A percentile compares a stretch with the other conserved stretches of the same genome.
Conservation (phyloP, 2,888 invertebrate species). For the Nymphalis c-album region DNA sequence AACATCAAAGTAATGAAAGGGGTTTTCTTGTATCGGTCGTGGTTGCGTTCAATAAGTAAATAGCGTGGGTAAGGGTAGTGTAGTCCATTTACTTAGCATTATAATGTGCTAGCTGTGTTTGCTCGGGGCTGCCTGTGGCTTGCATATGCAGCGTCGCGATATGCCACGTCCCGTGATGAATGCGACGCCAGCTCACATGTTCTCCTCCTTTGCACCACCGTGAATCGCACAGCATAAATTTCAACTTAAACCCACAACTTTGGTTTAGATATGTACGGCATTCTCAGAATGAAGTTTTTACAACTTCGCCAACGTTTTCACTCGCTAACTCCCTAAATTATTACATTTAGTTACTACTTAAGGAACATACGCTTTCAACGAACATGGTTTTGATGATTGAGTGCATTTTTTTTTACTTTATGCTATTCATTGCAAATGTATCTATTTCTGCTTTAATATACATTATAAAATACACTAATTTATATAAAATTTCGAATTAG, state of each 20-base stretch:
- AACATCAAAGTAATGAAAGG: slow-evolving; percentile 21
- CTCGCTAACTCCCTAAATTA: slow-evolving; percentile 67
- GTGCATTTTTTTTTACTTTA: not conserved
- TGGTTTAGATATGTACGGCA: slow-evolving; percentile 66
- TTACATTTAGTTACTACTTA: slow-evolving; percentile 56
- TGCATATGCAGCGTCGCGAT: slow-evolving; percentile 67
- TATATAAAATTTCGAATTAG: too few relatives aligned
- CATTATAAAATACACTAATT: too few relatives aligned
- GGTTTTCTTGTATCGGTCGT: slow-evolving; percentile 28
- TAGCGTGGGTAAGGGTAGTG: slow-evolving; percentile 27
- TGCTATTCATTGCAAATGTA: not conserved
- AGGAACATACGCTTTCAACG: slow-evolving; percentile 3
- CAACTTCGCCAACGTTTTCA: slow-evolving; percentile 61
- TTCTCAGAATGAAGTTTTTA: slow-evolving; percentile 70
- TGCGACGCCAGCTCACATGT: slow-evolving; percentile 65
- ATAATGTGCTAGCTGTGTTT: slow-evolving; percentile 41
- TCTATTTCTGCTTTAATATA: too few relatives aligned
- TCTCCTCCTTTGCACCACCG: slow-evolving; percentile 68
- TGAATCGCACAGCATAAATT: slow-evolving; percentile 71
- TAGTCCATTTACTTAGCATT: slow-evolving; percentile 41
- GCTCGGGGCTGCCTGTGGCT: slow-evolving; percentile 44
- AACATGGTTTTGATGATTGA: not conserved
- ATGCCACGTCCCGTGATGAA: slow-evolving; percentile 73
- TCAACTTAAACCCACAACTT: slow-evolving; percentile 70
- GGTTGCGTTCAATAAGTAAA: slow-evolving; percentile 34